Conservation (phyloP, 2,797 vertebrate genomes). For the Pipistrellus nathusii region DNA sequence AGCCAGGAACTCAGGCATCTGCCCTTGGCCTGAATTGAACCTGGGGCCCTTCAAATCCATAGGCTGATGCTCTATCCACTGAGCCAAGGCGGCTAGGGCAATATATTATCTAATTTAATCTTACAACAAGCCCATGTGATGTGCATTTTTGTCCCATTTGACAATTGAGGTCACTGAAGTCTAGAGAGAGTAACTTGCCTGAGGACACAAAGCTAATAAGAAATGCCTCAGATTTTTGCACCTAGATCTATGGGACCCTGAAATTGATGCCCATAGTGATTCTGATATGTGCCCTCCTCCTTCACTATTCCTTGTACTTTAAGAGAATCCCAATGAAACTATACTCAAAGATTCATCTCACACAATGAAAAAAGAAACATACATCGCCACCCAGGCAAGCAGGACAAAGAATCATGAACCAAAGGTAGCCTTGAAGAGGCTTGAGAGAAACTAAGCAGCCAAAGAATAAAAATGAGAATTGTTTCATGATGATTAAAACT, state of each 20-base stretch:
- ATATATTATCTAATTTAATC: neutral
- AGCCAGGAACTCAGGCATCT: too few relatives aligned
- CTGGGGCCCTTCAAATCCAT: too few relatives aligned
- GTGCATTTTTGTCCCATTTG: neutral
- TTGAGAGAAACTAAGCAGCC: neutral
- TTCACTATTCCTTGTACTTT: neutral
- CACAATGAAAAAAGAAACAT: neutral
- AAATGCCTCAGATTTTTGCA: constrained; percentile 41
- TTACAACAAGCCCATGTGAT: neutral
- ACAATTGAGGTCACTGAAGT: neutral
- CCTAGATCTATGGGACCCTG: neutral
- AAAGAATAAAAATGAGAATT: neutral
- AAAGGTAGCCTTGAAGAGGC: neutral
- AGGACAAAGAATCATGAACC: neutral
- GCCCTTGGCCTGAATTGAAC: too few relatives aligned
- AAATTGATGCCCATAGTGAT: neutral
- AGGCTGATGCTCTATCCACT: too few relatives aligned
- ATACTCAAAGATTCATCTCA: neutral
- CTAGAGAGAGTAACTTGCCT: neutral
- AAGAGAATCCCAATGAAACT: neutral
- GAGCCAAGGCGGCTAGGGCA: too few relatives aligned
- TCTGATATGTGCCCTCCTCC: neutral
- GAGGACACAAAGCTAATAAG: neutral
- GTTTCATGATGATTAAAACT: constrained; percentile 27
- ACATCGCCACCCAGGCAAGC: neutral